A percentile compares a stretch with the other conserved stretches of the same genome.
Conservation (phyloP, 2,797 vertebrate genomes). For the Picus viridis region DNA sequence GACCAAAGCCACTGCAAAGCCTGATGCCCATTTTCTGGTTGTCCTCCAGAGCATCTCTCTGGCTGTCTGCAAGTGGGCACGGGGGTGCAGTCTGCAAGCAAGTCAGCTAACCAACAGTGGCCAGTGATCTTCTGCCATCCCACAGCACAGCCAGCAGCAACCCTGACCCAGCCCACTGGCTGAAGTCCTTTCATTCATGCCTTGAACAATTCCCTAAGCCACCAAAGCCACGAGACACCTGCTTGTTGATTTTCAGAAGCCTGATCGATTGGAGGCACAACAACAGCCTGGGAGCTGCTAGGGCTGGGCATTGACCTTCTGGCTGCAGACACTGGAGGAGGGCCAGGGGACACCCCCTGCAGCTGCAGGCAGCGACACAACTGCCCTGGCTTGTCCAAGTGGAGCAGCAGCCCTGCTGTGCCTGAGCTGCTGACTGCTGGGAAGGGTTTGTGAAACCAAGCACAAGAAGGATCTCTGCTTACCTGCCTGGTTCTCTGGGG, state of each 20-base stretch:
- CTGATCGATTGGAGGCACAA: slow-evolving; percentile 3
- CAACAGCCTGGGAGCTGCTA: slow-evolving; percentile 58
- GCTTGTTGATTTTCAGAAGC: slow-evolving; percentile 5
- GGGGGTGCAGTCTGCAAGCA: background rate
- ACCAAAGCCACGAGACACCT: background rate
- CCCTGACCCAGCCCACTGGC: slow-evolving; percentile 26
- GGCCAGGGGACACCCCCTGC: background rate
- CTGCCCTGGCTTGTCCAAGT: background rate
- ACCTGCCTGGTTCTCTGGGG: slow-evolving; percentile 82
- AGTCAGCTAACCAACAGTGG: background rate
- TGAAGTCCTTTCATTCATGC: background rate
- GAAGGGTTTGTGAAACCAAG: slow-evolving; percentile 60
- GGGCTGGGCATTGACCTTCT: slow-evolving; percentile 60
- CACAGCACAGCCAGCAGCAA: background rate
- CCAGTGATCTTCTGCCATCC: background rate
- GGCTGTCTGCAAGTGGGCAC: background rate
- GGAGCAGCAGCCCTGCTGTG: background rate
- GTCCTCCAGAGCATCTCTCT: background rate
- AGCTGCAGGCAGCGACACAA: background rate
- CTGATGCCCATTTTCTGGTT: background rate
- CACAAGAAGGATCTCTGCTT: slow-evolving; percentile 69
- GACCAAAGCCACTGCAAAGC: background rate
- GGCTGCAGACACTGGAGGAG: background rate
- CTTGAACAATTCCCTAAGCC: slow-evolving; percentile 7
- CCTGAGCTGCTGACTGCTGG: slow-evolving; percentile 13